Evolutionary conservation across 2,113 vertebrate species (phyloP).

Genomic region (Raja brachyura): DNA sequence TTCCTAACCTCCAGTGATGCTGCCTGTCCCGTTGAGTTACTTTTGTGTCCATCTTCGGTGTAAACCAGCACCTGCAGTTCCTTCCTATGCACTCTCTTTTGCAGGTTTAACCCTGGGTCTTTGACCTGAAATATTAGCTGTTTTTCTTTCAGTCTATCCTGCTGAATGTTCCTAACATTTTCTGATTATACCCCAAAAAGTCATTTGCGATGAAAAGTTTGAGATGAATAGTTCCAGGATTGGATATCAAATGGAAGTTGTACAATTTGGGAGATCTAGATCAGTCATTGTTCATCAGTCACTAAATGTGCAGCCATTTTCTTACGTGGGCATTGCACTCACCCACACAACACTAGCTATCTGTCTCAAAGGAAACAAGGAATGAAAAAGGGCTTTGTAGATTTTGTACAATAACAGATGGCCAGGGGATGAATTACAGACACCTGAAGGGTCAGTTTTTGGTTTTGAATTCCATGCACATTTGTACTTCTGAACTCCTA

Average conservation of each 20-base stretch:
- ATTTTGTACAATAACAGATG: slow-evolving; percentile 27
- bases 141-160: neutral
- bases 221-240: neutral
- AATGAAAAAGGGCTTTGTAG: slow-evolving; percentile 24
- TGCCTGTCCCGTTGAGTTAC: too few species aligned
- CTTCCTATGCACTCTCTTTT: too few species aligned
- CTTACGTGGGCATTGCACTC: slow-evolving; percentile 18
- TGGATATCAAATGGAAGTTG: neutral
- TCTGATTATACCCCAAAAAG: neutral
- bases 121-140: too few species aligned
- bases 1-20: too few species aligned
- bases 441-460: neutral
- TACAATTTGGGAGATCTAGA: neutral
- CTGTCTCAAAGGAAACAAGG: slow-evolving; percentile 1
- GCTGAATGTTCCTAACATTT: neutral
- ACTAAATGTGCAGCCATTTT: neutral
- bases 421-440: slow-evolving; percentile 23
- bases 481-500: neutral
- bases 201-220: neutral
- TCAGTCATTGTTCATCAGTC: slow-evolving; percentile 7
- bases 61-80: too few species aligned
- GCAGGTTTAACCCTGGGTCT: too few species aligned
- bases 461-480: slow-evolving; percentile 26
- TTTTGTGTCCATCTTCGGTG: too few species aligned
- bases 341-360: slow-evolving; percentile 5